phyloP scores from a whole-genome alignment of 2,888 invertebrate genomes.

The Catocala fraxini region DNA sequence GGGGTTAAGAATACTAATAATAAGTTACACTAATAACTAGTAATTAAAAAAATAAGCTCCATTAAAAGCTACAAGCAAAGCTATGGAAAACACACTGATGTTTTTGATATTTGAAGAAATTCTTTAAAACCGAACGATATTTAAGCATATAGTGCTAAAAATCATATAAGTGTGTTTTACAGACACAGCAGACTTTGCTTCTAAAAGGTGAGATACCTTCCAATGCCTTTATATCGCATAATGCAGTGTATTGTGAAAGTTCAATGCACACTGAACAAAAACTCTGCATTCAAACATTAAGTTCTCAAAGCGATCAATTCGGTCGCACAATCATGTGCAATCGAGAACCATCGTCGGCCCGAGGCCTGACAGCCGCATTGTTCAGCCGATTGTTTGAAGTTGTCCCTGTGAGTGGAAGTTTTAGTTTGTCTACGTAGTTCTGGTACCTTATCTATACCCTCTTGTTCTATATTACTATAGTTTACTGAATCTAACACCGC shows the following conservation, averaged over 20 bases:
- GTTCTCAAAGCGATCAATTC: slow-evolving; percentile 45
- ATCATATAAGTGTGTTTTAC: no score
- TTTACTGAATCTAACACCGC: no score
- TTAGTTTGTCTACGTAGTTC: slow-evolving; percentile 38
- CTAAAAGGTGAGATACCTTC: neutral
- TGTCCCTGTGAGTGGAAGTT: slow-evolving; percentile 37
- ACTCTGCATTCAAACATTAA: slow-evolving; percentile 24
- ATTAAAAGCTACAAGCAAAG: no score
- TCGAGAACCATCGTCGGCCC: slow-evolving; percentile 41
- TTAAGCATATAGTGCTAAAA: no score
- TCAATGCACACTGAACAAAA: slow-evolving; percentile 9
- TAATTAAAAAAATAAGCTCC: no score
- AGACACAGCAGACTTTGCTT: no score
- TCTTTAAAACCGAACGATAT: no score
- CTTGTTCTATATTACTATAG: neutral
- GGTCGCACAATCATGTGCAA: slow-evolving; percentile 46
- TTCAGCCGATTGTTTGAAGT: slow-evolving; percentile 42
- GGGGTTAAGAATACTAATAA: no score
- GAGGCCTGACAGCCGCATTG: slow-evolving; percentile 41
- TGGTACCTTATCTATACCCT: slow-evolving; percentile 22
- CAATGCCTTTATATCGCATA: neutral
- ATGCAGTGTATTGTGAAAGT: neutral
- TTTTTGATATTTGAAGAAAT: no score
- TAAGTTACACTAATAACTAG: no score
- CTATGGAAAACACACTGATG: no score